These are phyloP conservation scores for Spongia lamella DNA, from an alignment of 37 sponge, comb jelly and placozoan genomes.

Conservation along the genomic window DNA sequence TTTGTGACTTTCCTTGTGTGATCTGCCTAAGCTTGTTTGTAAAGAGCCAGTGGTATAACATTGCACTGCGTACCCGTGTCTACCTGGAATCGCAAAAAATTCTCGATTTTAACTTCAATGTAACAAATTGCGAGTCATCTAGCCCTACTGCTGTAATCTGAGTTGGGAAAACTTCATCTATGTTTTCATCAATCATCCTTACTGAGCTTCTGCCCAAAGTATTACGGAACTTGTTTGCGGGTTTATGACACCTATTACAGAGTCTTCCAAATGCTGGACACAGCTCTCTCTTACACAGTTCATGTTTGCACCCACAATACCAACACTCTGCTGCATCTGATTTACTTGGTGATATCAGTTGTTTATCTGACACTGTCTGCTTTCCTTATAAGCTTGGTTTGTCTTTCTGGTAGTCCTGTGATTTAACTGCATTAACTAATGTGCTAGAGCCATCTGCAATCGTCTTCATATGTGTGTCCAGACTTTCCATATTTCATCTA, in stretches of 20 bases:
- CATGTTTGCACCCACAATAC: not conserved
- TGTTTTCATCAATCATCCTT: slow-evolving; percentile 5
- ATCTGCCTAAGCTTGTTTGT: slow-evolving; percentile 25
- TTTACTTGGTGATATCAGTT: not conserved
- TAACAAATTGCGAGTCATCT: slow-evolving; percentile 18
- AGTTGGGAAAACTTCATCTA: slow-evolving; percentile 9
- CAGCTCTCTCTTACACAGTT: not conserved
- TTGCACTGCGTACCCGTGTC: slow-evolving; percentile 30
- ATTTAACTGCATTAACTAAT: too few relatives aligned
- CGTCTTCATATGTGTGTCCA: too few relatives aligned
- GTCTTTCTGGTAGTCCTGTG: too few relatives aligned
- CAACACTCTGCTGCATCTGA: not conserved
- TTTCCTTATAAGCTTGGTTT: too few relatives aligned
- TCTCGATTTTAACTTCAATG: not conserved
- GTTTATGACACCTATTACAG: not conserved
- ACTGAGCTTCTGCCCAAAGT: not conserved
- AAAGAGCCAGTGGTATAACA: slow-evolving; percentile 9
- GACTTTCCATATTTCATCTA: too few relatives aligned
- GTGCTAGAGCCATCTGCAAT: too few relatives aligned
- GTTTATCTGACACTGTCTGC: too few relatives aligned
- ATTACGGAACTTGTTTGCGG: not conserved
- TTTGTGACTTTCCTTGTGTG: not conserved
- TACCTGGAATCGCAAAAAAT: slow-evolving; percentile 14
- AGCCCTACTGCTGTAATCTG: not conserved
- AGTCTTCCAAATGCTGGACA: not conserved